Percentiles rank a stretch among this genome's conserved stretches.
These are phyloP conservation scores for Heliangelus exortis DNA, from an alignment of 2,797 vertebrate species.

Conservation along the genomic window DNA sequence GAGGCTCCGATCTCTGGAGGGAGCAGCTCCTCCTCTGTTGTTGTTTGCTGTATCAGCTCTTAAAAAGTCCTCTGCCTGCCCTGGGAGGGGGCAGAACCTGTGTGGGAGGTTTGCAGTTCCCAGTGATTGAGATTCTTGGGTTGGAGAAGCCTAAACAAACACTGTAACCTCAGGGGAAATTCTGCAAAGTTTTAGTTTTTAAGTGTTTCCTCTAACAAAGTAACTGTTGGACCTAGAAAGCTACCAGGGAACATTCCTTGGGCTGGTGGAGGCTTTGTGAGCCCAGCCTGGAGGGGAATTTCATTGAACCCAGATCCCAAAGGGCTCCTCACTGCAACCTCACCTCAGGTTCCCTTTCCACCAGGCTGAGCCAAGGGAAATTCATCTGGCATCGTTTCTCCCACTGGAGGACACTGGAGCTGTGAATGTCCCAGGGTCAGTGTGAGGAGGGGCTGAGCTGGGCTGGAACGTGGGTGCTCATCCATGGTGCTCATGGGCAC, in stretches of 20 bases:
- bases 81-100: not conserved
- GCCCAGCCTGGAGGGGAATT: not conserved
- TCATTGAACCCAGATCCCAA: not conserved
- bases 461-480: rapidly evolving
- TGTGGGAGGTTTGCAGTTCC: slow-evolving; percentile 41
- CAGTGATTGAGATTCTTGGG: slow-evolving; percentile 41
- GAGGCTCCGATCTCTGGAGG: not conserved
- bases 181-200: slow-evolving; percentile 36
- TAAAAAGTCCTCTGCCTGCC: not conserved
- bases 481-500: too few relatives aligned
- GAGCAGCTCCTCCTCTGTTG: not conserved
- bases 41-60: slow-evolving; percentile 31
- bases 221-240: slow-evolving; percentile 9
- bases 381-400: not conserved
- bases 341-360: not conserved
- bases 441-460: not conserved
- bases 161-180: slow-evolving; percentile 38
- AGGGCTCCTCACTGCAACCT: not conserved
- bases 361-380: not conserved
- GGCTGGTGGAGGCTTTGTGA: not conserved
- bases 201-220: slow-evolving; percentile 57
- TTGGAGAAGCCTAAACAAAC: slow-evolving; percentile 64
- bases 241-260: slow-evolving; percentile 18
- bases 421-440: too few relatives aligned
- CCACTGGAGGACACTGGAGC: rapidly evolving